Percentiles rank a stretch among this genome's conserved stretches.
Conservation (phyloP, 2,797 vertebrate genomes). For the Champsocephalus gunnari region DNA sequence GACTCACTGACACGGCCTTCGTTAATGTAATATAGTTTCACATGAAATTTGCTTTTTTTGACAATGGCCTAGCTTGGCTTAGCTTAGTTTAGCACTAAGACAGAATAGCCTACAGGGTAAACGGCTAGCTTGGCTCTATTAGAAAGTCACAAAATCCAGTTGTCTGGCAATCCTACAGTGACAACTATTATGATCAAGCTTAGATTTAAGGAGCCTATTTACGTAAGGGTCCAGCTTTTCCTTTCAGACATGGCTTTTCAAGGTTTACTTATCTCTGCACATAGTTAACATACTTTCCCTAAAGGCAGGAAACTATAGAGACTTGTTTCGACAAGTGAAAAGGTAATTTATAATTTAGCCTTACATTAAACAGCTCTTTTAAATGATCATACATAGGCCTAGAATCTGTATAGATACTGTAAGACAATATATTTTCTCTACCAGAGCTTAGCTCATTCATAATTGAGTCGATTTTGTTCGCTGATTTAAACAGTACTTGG, state of each 20-base stretch:
- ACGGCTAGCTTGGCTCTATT: not conserved
- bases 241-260: not conserved
- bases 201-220: not conserved
- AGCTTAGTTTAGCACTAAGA: not conserved
- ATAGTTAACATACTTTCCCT: not conserved
- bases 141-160: not conserved
- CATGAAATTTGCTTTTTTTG: constrained; percentile 1
- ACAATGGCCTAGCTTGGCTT: not conserved
- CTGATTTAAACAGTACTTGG: constrained; percentile 66
- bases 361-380: not conserved
- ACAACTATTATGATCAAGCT: not conserved
- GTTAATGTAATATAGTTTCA: constrained; percentile 16
- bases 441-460: constrained; percentile 25
- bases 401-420: not conserved
- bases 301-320: not conserved
- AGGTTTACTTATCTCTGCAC: constrained; percentile 23
- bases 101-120: not conserved
- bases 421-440: constrained; percentile 28
- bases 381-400: not conserved
- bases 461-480: constrained; percentile 16
- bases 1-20: constrained; percentile 35
- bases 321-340: no score
- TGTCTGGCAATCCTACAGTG: not conserved
- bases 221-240: not conserved
- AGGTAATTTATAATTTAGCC: not conserved